phyloP scores from a whole-genome alignment of 1,140 invertebrate genomes.

The Lordiphosa stackelbergi region DNA sequence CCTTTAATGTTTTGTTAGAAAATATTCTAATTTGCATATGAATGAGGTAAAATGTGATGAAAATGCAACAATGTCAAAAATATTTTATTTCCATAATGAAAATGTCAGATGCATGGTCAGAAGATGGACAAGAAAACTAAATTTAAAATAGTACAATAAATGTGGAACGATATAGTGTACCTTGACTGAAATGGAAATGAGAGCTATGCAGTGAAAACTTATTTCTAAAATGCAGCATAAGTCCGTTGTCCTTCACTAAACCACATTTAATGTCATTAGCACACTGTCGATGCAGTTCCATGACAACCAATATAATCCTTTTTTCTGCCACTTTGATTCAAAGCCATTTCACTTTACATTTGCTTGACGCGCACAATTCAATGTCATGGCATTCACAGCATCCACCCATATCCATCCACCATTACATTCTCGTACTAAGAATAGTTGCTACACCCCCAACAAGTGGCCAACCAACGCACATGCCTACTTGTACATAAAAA shows the following conservation, averaged over 20 bases:
- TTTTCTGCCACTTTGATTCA: constrained; percentile 17
- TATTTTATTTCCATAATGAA: constrained; percentile 29
- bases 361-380: constrained; percentile 23
- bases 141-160: background rate
- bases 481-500: background rate
- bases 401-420: background rate
- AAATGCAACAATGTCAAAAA: constrained; percentile 48
- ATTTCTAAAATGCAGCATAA: no score
- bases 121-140: background rate
- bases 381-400: constrained; percentile 48
- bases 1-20: constrained; percentile 2
- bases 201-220: no score
- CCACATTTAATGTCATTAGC: constrained; percentile 7
- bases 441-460: constrained; percentile 21
- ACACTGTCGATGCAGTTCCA: constrained; percentile 13
- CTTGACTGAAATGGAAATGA: background rate
- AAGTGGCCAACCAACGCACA: constrained; percentile 47
- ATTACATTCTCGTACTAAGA: background rate
- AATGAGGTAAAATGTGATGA: constrained; percentile 22
- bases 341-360: constrained; percentile 18
- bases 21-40: constrained; percentile 34
- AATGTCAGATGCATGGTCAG: constrained; percentile 43
- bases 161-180: background rate
- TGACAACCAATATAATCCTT: constrained; percentile 27
- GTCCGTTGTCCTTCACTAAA: background rate